phyloP scores from a whole-genome alignment of 2,888 invertebrate genomes.

The Polyommatus icarus region DNA sequence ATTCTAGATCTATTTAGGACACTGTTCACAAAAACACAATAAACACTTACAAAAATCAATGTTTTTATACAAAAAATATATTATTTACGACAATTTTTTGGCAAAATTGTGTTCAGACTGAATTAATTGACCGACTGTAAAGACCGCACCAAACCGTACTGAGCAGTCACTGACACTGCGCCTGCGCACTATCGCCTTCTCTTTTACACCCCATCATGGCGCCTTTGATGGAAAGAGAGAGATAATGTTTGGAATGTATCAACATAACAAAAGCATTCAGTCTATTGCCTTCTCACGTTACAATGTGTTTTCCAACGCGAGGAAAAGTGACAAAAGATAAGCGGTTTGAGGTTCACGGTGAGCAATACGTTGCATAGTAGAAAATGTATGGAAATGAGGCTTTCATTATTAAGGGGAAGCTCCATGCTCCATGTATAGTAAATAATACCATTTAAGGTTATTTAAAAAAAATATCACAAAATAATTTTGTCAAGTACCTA shows the following conservation, averaged over 20 bases:
- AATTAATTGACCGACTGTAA: conserved; percentile 46
- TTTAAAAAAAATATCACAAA: no score
- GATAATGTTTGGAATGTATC: conserved; percentile 63
- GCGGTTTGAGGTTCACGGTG: conserved; percentile 63
- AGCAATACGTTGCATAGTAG: conserved; percentile 57
- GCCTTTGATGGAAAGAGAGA: conserved; percentile 52
- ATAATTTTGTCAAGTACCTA: no score
- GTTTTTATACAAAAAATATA: background rate
- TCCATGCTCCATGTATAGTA: conserved; percentile 25
- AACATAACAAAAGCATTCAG: conserved; percentile 56
- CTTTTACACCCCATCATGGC: conserved; percentile 49
- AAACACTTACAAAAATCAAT: background rate
- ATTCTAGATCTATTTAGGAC: background rate
- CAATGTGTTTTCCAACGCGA: conserved; percentile 47
- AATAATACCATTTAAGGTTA: background rate
- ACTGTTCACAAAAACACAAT: conserved; percentile 9
- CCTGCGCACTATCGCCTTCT: conserved; percentile 65
- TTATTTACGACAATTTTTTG: conserved; percentile 1
- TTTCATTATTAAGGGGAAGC: conserved; percentile 66
- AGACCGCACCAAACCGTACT: conserved; percentile 60
- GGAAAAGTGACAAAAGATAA: conserved; percentile 50
- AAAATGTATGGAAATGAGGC: conserved; percentile 69
- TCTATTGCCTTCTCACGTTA: conserved; percentile 55
- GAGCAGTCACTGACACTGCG: conserved; percentile 77
- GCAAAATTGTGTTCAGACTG: conserved; percentile 35